phyloP scores from a whole-genome alignment of 1,140 invertebrate species.

The Drosophila mojavensis region DNA sequence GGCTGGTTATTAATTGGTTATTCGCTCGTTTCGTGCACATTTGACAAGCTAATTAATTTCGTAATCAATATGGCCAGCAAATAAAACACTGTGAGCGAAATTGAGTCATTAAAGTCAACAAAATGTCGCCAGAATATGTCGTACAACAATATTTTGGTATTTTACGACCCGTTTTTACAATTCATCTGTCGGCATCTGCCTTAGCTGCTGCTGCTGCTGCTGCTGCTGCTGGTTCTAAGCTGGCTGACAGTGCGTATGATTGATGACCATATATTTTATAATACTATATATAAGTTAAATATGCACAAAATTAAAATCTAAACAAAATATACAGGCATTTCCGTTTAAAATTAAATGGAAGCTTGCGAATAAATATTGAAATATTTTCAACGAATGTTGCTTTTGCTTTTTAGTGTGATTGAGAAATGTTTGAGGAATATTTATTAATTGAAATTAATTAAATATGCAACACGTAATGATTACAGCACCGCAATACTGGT shows the following conservation, averaged over 20 bases:
- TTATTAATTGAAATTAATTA: slow-evolving; percentile 10
- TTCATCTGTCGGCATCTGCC: slow-evolving; percentile 42
- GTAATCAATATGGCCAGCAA: slow-evolving; percentile 68
- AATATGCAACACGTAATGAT: slow-evolving; percentile 65
- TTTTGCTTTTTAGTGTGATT: slow-evolving; percentile 8
- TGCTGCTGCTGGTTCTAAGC: slow-evolving; percentile 8
- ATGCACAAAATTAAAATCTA: background rate
- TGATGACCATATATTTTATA: slow-evolving; percentile 46
- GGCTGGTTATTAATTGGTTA: slow-evolving; percentile 23
- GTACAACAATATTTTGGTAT: slow-evolving; percentile 16
- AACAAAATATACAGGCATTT: slow-evolving; percentile 48
- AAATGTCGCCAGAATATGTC: slow-evolving; percentile 64
- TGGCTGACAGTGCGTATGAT: slow-evolving; percentile 66
- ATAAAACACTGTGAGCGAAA: slow-evolving; percentile 59
- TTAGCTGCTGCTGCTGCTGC: background rate
- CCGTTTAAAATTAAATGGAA: slow-evolving; percentile 9
- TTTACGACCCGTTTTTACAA: slow-evolving; percentile 18
- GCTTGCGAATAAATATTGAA: background rate
- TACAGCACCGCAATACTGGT: slow-evolving; percentile 69
- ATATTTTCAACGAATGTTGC: slow-evolving; percentile 9
- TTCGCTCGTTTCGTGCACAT: slow-evolving; percentile 20
- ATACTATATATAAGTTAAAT: too few species aligned
- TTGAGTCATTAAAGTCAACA: slow-evolving; percentile 79
- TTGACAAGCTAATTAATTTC: slow-evolving; percentile 75
- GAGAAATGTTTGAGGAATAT: slow-evolving; percentile 10